Evolutionary conservation across 2,888 invertebrate genomes (phyloP).

Genomic region (Arrhopalites spinosus): DNA sequence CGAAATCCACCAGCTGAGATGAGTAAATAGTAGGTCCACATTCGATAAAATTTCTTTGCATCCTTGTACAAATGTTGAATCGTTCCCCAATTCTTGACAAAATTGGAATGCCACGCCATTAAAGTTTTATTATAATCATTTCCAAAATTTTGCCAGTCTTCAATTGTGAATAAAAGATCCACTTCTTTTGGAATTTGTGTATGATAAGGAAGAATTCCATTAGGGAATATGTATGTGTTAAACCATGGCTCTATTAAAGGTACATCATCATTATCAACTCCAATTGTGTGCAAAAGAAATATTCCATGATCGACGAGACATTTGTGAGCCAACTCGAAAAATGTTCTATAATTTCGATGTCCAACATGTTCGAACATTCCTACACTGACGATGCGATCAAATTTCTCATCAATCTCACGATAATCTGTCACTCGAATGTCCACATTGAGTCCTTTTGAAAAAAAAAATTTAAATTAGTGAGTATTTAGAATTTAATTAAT

Average conservation of each 20-base stretch:
- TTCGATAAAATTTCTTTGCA: slow-evolving; percentile 43
- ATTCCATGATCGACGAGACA: slow-evolving; percentile 24
- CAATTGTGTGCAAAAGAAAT: slow-evolving; percentile 33
- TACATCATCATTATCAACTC: slow-evolving; percentile 8
- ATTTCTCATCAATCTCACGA: slow-evolving; percentile 25
- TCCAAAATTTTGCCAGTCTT: slow-evolving; percentile 31
- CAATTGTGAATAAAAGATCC: slow-evolving; percentile 48
- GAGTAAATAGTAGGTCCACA: slow-evolving; percentile 49
- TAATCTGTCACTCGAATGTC: slow-evolving; percentile 31
- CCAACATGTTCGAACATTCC: slow-evolving; percentile 40
- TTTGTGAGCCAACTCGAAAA: slow-evolving; percentile 16
- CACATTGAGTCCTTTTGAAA: neutral
- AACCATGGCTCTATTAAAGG: slow-evolving; percentile 37
- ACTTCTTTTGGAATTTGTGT: slow-evolving; percentile 44
- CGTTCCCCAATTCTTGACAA: slow-evolving; percentile 43
- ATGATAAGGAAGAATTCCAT: slow-evolving; percentile 51
- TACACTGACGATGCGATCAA: slow-evolving; percentile 32
- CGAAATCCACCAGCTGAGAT: slow-evolving; percentile 38
- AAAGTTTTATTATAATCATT: slow-evolving; percentile 36
- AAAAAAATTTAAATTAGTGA: too few species aligned
- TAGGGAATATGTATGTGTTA: slow-evolving; percentile 53
- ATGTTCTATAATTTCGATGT: slow-evolving; percentile 20
- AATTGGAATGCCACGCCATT: slow-evolving; percentile 38
- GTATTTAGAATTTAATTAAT: too few species aligned
- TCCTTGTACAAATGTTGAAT: slow-evolving; percentile 39